Conservation (phyloP, 2,888 invertebrate species). For the Calliphora vomitoria region DNA sequence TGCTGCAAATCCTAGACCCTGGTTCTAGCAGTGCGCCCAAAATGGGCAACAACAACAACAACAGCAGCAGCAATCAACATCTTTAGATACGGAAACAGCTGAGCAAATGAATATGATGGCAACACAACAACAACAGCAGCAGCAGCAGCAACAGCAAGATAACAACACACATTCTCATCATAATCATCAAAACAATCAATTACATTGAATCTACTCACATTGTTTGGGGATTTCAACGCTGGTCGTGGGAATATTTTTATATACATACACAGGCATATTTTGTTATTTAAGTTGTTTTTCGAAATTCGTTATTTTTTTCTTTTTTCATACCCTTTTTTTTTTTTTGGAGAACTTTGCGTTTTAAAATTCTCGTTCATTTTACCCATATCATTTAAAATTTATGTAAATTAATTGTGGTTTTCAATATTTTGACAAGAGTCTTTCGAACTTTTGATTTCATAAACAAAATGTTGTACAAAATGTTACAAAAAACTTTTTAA, state of each 20-base stretch:
- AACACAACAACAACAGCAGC: conserved; percentile 59
- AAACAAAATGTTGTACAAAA: no score
- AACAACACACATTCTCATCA: conserved; percentile 54
- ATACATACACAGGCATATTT: conserved; percentile 28
- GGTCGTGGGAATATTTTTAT: conserved; percentile 61
- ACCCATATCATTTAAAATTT: no score
- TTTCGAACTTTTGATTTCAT: no score
- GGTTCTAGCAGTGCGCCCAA: conserved; percentile 86
- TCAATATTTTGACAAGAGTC: no score
- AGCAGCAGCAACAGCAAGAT: conserved; percentile 46
- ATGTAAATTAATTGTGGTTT: no score
- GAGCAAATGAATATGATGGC: conserved; percentile 78
- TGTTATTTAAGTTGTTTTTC: background rate
- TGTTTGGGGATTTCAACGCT: conserved; percentile 68
- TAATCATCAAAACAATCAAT: conserved; percentile 61
- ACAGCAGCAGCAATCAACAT: conserved; percentile 59
- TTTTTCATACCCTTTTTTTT: conserved; percentile 2
- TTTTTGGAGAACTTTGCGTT: background rate
- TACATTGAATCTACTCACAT: conserved; percentile 44
- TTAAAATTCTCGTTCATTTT: no score
- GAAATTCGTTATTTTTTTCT: background rate
- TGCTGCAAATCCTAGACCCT: conserved; percentile 89
- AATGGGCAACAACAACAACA: conserved; percentile 71
- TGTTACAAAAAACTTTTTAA: no score
- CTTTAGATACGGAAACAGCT: conserved; percentile 47